These are phyloP conservation scores for Andinoacara biseriatus DNA, from an alignment of 2,113 vertebrate genomes.

Conservation along the genomic window DNA sequence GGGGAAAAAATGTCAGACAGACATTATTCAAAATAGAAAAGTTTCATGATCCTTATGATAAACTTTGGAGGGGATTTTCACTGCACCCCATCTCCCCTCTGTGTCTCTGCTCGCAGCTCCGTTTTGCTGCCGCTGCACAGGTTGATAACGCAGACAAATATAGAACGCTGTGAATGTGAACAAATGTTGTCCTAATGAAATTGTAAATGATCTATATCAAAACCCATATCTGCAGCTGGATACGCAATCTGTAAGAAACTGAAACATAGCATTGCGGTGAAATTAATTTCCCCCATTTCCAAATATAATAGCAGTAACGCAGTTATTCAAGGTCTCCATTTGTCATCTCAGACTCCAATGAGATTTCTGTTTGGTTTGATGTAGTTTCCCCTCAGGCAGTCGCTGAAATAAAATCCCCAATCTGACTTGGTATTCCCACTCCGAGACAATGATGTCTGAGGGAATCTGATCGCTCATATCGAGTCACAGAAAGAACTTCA, in stretches of 20 bases:
- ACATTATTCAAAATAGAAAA: background rate
- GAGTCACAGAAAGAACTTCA: slow-evolving; percentile 33
- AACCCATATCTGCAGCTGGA: slow-evolving; percentile 30
- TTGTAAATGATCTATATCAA: slow-evolving; percentile 54
- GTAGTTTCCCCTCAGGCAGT: slow-evolving; percentile 68
- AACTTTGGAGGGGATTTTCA: background rate
- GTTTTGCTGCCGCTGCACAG: background rate
- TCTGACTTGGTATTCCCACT: slow-evolving; percentile 54
- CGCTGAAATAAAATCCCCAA: slow-evolving; percentile 67
- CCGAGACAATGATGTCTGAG: slow-evolving; percentile 39
- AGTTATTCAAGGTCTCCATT: slow-evolving; percentile 70
- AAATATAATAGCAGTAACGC: slow-evolving; percentile 67
- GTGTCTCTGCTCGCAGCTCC: background rate
- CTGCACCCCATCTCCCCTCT: background rate
- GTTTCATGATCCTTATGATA: background rate
- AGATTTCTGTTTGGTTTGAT: slow-evolving; percentile 69
- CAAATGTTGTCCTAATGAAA: slow-evolving; percentile 54
- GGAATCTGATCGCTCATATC: slow-evolving; percentile 50
- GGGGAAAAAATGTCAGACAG: background rate
- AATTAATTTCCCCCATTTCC: slow-evolving; percentile 64
- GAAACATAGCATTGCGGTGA: slow-evolving; percentile 41
- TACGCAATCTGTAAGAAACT: slow-evolving; percentile 46
- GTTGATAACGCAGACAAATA: slow-evolving; percentile 38
- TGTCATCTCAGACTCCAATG: slow-evolving; percentile 69
- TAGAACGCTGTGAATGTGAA: background rate